Percentiles rank a stretch among this genome's conserved stretches.
Conservation (phyloP, 2,113 vertebrate genomes). For the Phoenicopterus ruber region DNA sequence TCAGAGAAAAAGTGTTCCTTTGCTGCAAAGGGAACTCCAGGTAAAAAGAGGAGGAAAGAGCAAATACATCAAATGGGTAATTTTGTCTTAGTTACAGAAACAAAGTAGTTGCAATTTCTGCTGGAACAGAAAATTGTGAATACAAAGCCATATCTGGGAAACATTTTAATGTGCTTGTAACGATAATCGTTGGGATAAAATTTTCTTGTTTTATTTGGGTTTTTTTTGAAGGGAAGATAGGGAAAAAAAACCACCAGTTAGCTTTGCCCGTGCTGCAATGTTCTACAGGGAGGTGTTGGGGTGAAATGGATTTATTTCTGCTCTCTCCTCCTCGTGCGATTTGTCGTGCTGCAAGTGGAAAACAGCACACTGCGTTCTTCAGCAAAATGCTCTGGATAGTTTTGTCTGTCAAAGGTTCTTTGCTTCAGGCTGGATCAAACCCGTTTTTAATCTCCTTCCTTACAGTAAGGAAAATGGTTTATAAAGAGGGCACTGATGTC, state of each 20-base stretch:
- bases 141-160: background rate
- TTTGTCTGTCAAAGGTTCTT: background rate
- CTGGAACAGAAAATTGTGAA: background rate
- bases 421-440: constrained; percentile 1
- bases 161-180: background rate
- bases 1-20: background rate
- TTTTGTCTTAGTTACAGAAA: constrained; percentile 8
- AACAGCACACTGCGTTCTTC: background rate
- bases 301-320: constrained; percentile 4
- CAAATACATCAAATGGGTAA: background rate
- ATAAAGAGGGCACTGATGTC: background rate
- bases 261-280: background rate
- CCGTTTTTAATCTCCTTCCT: constrained; percentile 11
- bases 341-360: constrained; percentile 12
- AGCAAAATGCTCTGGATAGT: background rate
- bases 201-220: background rate
- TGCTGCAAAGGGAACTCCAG: background rate
- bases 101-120: background rate
- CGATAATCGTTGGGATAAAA: background rate
- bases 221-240: background rate
- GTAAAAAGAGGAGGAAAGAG: background rate
- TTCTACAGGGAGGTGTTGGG: background rate
- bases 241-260: background rate
- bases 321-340: background rate
- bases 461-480: background rate